Percentiles rank a stretch among this genome's conserved stretches.
Evolutionary conservation across 1,140 invertebrate species (phyloP).

Genomic region (Penaeus indicus): DNA sequence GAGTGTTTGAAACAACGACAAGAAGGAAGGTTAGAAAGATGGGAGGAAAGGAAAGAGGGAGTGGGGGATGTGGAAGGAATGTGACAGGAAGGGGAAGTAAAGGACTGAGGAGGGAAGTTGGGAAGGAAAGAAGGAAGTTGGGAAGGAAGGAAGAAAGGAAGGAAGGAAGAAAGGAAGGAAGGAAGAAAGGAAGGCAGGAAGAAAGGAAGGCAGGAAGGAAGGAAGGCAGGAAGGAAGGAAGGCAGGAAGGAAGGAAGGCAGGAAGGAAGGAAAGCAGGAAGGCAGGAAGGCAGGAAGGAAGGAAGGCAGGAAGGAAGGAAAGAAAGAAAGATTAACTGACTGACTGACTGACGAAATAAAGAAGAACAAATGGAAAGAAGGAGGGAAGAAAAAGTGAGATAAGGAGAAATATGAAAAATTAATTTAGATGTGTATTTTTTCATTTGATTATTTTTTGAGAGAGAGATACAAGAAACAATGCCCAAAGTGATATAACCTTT

Average conservation of each 20-base stretch:
- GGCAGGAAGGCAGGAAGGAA: not conserved
- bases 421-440: too few species aligned
- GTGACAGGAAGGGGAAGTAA: not conserved
- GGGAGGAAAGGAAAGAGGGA: slow-evolving; percentile 17
- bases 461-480: too few species aligned
- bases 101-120: not conserved
- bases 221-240: not conserved
- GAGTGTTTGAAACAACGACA: too few species aligned
- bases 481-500: too few species aligned
- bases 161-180: not conserved
- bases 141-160: not conserved
- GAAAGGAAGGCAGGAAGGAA: not conserved
- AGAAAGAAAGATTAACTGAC: not conserved
- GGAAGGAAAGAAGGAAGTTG: not conserved
- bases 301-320: not conserved
- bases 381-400: too few species aligned
- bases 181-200: too few species aligned
- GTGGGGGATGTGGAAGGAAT: not conserved
- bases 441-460: too few species aligned
- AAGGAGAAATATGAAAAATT: too few species aligned
- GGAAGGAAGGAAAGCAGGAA: not conserved
- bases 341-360: not conserved
- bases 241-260: not conserved
- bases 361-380: too few species aligned
- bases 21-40: not conserved